Base-by-base conservation (phyloP, 2,797 vertebrate species). In the Antennarius maculatus region DNA sequence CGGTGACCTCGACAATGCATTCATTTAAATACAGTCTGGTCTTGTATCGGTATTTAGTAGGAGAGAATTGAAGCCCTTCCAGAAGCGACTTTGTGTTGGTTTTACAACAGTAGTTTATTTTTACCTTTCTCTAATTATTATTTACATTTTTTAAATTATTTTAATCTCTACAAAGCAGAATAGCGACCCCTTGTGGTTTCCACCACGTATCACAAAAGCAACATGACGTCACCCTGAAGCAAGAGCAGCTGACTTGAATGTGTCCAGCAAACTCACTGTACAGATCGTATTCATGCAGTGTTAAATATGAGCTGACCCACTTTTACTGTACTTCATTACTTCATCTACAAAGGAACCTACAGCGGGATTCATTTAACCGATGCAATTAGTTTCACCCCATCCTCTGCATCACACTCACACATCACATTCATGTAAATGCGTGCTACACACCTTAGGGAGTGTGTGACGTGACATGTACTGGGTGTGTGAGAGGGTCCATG, bases 131-230 rank as follows among this genome's bases (percentile, higher is more conserved):
- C 2, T 34, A 8, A 34, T 5, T 8, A 34, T 8, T 34, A 5
- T 34, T 8, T 34, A 34, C n/a, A 8, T 34, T 34, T 34, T 5
- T 34, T 34, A 23, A 1, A 23, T 1, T 34, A 34, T 34, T 34
- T 34, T 34, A 8, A 43, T 58, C 65, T 31, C 52, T 43, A 41
- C 58, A 66, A 71, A 85, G 90, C 68, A 82, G 67, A 91, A 93
- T 78, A 91, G 88, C 86, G 91, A 79, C 91, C 89, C 89, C 91
- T 78, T 83, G 88, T 92, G 93, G 90, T 73, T 28, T 29, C 6
- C 14, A 7, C 0, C 4, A 8, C 69, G 60, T 27, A 77, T 54
- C 84, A 69, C 87, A 89, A 59, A 70, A 31, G 47, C 67, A 73
- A 71, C 58, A 77, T 84, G 81, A 90, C 66, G 63, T 90, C 85